Evolutionary conservation across 1,140 invertebrate species (phyloP), one percentile per base, ranked within the genome.

Genomic region (Hycleus cichorii): DNA sequence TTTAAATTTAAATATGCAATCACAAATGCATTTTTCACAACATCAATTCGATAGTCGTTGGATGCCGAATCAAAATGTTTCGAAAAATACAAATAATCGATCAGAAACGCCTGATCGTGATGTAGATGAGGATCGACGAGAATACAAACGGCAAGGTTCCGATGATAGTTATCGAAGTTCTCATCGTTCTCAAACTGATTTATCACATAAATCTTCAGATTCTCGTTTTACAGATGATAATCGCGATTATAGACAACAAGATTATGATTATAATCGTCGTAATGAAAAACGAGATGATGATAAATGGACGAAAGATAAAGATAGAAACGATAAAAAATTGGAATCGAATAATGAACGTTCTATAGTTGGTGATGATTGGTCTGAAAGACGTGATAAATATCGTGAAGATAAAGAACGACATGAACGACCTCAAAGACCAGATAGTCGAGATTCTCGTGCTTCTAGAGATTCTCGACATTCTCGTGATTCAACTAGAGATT

Each of bases 391-490:
- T 39, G 64, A 71, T 10, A 68, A 67, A 45, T 54, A 64, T 18
- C 49, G 60, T 32, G 65, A 68, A 27, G 60, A 62, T 7, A 57
- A 63, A 38, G 39, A 32, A 24, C 10, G 27, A 32, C 39, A 71
- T 38, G 79, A 80, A 48, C 74, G 79, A 6, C 81, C 81, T 0
- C 77, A 79, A n/a, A 72, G 80, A 57, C 81, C 82, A 1, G 83
- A 84, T 63, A 82, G 81, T 45, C 76, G 80, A 9, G 79, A 80
- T 59, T 78, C 78, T 60, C 73, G 78, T 27, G 69, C 78, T 1
- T 82, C 80, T 1, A 70, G 80, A 38, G 80, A 81, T 46, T 81
- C 81, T 0, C 75, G 80, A 49, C 72, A 76, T 3, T 81, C 80
- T 0, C 48, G 68, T 12, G 69, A 72, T 46, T 64, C 66, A 7